These are phyloP conservation scores for Pyralis farinalis DNA, from an alignment of 2,888 invertebrate species.

Conservation along the genomic window DNA sequence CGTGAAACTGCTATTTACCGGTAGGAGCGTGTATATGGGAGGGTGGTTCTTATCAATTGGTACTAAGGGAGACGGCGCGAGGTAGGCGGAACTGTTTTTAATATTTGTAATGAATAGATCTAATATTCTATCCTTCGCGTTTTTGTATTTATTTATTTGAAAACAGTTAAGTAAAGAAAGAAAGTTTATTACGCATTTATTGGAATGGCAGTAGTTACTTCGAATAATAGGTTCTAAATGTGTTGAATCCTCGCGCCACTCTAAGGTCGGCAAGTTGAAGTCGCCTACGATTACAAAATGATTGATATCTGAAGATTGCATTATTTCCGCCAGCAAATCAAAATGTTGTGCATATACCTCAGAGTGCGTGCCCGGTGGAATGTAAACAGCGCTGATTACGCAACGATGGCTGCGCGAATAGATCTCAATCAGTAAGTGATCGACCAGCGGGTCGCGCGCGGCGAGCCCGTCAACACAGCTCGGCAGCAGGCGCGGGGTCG, in stretches of 20 bases:
- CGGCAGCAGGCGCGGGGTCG: not conserved
- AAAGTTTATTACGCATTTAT: constrained; percentile 5
- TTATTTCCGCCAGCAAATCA: not conserved
- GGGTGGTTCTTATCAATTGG: too few species aligned
- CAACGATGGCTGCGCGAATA: constrained; percentile 1
- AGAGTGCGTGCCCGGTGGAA: not conserved
- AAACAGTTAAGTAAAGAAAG: not conserved
- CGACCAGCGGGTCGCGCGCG: not conserved
- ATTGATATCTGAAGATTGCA: not conserved
- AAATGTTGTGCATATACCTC: constrained; percentile 4
- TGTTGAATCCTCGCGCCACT: constrained; percentile 1
- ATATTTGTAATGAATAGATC: too few species aligned
- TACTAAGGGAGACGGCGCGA: too few species aligned
- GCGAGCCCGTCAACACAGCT: not conserved
- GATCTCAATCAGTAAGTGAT: constrained; percentile 5
- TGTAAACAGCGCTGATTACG: constrained; percentile 7
- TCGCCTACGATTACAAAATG: constrained; percentile 5
- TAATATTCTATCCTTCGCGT: too few species aligned
- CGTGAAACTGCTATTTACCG: too few species aligned
- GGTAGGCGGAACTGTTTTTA: too few species aligned
- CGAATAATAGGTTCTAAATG: not conserved
- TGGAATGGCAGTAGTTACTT: not conserved
- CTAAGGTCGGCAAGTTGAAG: constrained; percentile 6
- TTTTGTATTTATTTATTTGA: too few species aligned
- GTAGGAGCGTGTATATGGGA: too few species aligned